Percentiles rank a stretch among this genome's conserved stretches.
Conservation (phyloP, 2,113 vertebrate genomes). For the Megaceryle torquata region DNA sequence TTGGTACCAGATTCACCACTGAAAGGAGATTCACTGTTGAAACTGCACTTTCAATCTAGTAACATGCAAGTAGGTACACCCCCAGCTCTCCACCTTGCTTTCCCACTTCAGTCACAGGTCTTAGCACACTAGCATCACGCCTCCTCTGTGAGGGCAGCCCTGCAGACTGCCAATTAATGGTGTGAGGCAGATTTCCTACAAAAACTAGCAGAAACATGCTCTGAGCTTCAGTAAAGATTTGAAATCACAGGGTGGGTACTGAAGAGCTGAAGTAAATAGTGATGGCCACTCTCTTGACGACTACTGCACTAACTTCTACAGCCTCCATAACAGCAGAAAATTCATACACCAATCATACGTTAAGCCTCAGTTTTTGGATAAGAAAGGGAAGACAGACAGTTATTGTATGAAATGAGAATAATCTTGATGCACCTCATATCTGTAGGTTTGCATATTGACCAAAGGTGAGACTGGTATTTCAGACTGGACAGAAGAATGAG, state of each 20-base stretch:
- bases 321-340: neutral
- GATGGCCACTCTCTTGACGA: neutral
- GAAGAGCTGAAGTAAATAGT: neutral
- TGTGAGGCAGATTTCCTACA: neutral
- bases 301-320: neutral
- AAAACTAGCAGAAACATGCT: neutral
- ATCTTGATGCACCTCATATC: neutral
- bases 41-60: neutral
- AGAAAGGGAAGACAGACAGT: neutral
- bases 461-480: neutral
- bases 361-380: neutral
- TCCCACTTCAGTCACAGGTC: neutral
- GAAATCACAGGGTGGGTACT: neutral
- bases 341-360: neutral
- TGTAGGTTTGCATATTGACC: neutral
- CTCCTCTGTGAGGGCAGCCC: neutral
- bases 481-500: neutral
- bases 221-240: neutral
- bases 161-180: neutral
- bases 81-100: neutral
- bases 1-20: neutral
- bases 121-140: neutral
- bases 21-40: neutral
- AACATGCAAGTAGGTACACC: neutral
- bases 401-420: neutral